Percentiles rank a stretch among this genome's conserved stretches.
These are phyloP conservation scores for Sitta europaea DNA, from an alignment of 2,113 vertebrate genomes.

Conservation along the genomic window DNA sequence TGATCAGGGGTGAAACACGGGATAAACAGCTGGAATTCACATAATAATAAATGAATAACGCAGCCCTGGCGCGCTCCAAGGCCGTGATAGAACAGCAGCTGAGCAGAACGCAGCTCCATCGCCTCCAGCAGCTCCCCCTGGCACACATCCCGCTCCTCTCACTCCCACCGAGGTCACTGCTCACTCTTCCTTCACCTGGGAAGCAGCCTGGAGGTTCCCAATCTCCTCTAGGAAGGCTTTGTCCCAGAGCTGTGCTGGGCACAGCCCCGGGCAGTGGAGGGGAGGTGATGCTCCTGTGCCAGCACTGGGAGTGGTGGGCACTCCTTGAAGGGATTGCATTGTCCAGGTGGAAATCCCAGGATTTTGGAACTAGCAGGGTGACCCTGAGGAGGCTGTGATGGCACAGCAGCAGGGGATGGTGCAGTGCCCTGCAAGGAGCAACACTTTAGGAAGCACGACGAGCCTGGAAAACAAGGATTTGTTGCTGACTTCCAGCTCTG, in stretches of 20 bases:
- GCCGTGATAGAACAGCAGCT: background rate
- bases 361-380: background rate
- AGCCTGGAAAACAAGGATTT: background rate
- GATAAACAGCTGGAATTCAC: conserved; percentile 4
- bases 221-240: background rate
- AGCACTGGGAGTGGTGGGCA: background rate
- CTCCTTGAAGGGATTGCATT: accelerated
- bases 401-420: background rate
- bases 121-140: background rate
- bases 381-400: accelerated
- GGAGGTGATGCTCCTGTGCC: background rate
- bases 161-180: background rate
- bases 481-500: background rate
- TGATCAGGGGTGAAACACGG: background rate
- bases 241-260: background rate
- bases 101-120: background rate
- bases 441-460: background rate
- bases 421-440: background rate
- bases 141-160: accelerated
- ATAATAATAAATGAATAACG: conserved; percentile 17
- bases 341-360: background rate
- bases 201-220: background rate
- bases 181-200: background rate
- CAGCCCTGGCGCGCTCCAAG: background rate
- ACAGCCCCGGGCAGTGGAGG: accelerated